phyloP scores from a whole-genome alignment of 2,797 vertebrate genomes.

The Poecilia picta region DNA sequence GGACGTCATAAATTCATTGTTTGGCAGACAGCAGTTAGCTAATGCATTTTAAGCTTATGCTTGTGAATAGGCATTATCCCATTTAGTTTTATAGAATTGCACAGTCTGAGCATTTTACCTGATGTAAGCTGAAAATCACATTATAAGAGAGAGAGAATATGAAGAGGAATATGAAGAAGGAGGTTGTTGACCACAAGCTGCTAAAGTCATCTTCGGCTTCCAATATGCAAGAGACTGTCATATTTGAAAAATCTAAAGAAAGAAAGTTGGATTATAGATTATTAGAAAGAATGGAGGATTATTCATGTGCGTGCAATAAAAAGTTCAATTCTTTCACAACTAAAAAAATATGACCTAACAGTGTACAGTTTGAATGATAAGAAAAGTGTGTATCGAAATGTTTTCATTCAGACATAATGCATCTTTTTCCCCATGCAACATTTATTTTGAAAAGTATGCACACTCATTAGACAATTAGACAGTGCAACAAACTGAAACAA shows the following conservation, averaged over 20 bases:
- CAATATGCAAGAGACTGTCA: conserved; percentile 4
- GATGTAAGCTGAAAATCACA: conserved; percentile 57
- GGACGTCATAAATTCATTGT: no score
- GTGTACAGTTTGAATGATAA: not conserved
- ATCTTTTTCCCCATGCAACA: conserved; percentile 40
- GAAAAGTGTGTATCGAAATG: not conserved
- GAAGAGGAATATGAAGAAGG: conserved; percentile 69
- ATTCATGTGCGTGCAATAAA: not conserved
- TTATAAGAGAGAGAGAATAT: conserved; percentile 62
- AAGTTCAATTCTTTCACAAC: not conserved
- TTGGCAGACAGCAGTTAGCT: no score
- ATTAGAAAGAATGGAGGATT: conserved; percentile 4
- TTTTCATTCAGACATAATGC: conserved; percentile 21
- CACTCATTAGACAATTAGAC: conserved; percentile 6
- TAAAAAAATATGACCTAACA: not conserved
- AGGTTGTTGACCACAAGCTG: conserved; percentile 69
- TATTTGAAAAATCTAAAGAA: not conserved
- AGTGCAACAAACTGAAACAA: conserved; percentile 21
- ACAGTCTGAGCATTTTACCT: conserved; percentile 55
- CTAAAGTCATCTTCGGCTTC: conserved; percentile 53
- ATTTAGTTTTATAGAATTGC: not conserved
- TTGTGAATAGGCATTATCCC: not conserved
- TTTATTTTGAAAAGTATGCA: conserved; percentile 46
- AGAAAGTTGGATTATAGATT: conserved; percentile 12
- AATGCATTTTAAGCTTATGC: no score